Evolutionary conservation across 2,888 invertebrate species (phyloP), one percentile per base, ranked within the genome.

Genomic region (Yponomeuta malinellus): DNA sequence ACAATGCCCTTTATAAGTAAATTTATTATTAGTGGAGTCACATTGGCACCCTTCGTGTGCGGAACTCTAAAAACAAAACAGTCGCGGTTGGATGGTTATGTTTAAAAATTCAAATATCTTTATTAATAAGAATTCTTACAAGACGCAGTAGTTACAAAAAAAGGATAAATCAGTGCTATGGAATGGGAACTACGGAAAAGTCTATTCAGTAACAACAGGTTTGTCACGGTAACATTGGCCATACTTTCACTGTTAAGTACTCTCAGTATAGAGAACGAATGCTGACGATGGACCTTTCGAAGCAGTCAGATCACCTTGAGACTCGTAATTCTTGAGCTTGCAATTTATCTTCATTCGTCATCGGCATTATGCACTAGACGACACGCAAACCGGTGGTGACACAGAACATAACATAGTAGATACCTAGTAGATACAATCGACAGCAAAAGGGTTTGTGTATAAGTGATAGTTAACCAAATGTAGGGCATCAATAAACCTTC

Each of bases 351-450:
- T 59, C 52, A 59, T 59, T 59, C 52, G 52, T 59, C 52, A 59
- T 59, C 52, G 5, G 43, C 52, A 59, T 59, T 15, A 59, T 15
- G 15, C 52, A 59, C 52, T 59, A 59, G 15, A 15, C 15, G 15
- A 59, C 52, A 59, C 52, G 52, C 52, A 59, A 59, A 59, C 52
- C 52, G 52, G 52, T 59, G 52, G 52, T 59, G 52, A 59, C 52
- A 59, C 52, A 59, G 5, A 5, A 59, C 52, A 4, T 59, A 15
- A 59, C 43, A 43, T 8, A 59, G 52, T 52, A 10, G 12, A 12
- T 52, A 10, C 52, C 23, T 23, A 23, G 23, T 23, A 23, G 23
- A 23, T 43, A 43, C 43, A 43, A 43, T 43, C 43, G 8, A 43
- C 43, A 43, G 8, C 43, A 43, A 43, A 43, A 6, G 1, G 6